Evolutionary conservation across 2,113 vertebrate species (phyloP).

Genomic region (Otolemur garnettii): DNA sequence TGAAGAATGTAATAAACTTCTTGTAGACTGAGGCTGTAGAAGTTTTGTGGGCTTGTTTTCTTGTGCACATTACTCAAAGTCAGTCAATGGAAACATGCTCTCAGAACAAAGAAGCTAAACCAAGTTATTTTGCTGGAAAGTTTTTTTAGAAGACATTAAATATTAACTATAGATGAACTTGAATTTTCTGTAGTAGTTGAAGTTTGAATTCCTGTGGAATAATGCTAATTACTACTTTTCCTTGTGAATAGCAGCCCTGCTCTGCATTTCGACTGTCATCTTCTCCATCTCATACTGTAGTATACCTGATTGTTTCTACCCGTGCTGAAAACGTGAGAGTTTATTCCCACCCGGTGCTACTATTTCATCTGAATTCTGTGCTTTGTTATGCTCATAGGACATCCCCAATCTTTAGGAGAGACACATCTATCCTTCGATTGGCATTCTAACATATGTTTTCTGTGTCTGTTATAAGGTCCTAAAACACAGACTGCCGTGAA

Average conservation of each 20-base stretch:
- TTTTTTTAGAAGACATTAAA: background rate
- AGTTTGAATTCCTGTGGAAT: conserved; percentile 44
- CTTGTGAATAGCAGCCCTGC: background rate
- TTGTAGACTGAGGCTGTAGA: background rate
- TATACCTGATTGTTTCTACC: background rate
- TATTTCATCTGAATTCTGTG: background rate
- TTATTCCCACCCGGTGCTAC: background rate
- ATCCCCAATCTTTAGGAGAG: background rate
- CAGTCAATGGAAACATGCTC: conserved; percentile 45
- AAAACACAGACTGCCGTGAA: background rate
- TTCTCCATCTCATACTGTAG: background rate
- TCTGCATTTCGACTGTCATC: background rate
- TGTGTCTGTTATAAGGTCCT: background rate
- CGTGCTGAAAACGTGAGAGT: background rate
- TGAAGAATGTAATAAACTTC: background rate
- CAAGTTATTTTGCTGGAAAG: background rate
- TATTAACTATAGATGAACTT: background rate
- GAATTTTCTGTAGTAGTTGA: background rate
- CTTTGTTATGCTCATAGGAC: background rate
- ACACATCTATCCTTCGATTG: background rate
- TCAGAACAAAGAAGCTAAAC: background rate
- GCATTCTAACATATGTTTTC: background rate
- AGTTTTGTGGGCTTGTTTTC: conserved; percentile 20
- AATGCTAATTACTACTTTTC: background rate
- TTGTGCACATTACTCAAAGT: conserved; percentile 38